Base-by-base conservation (phyloP, 2,888 invertebrate species). In the Drosophila aldrichi region DNA sequence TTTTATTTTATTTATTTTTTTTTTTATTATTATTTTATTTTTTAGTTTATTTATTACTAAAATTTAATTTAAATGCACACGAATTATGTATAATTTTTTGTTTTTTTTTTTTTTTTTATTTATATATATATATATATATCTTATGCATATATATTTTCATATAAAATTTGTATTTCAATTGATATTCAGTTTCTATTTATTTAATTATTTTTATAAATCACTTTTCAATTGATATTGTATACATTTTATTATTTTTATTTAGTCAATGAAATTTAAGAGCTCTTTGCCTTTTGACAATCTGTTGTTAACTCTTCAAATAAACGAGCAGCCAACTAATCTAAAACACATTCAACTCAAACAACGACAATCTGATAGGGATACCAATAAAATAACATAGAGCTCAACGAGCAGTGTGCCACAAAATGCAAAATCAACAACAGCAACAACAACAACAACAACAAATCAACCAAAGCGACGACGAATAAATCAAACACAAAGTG, bases 401-500 rank as follows among this genome's bases (percentile, higher is more conserved):
- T 32, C 25, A 40, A 57, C n/a, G 22, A 22, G 18, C 56, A 38
- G 56, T 58, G 41, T 20, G 38, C 49, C 60, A 66, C 60, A 57
- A 62, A 61, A 74, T 60, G 43, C 41, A 69, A 74, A 71, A 69
- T 60, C 20, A 22, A 22, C 20, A n/a, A n/a, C n/a, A n/a, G n/a
- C 25, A 25, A 25, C 25, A 25, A 25, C n/a, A n/a, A n/a, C 67
- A 77, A 76, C 60, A 68, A 25, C 41, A 62, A 65, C 56, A 71
- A 65, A 25, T 55, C 64, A 52, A 38, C 44, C 40, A 59, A 48
- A 71, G 54, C 56, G 44, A 54, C 56, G 43, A 51, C 77, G 74
- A 70, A 85, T 81, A 74, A 74, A 74, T 84, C 77, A 63, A 29
- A 46, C 22, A 43, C 16, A 51, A 74, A 54, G 40, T 44, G 38